Evolutionary conservation across 2,888 invertebrate species (phyloP), one percentile per base, ranked within the genome.

Genomic region (Calliopum simillimum): DNA sequence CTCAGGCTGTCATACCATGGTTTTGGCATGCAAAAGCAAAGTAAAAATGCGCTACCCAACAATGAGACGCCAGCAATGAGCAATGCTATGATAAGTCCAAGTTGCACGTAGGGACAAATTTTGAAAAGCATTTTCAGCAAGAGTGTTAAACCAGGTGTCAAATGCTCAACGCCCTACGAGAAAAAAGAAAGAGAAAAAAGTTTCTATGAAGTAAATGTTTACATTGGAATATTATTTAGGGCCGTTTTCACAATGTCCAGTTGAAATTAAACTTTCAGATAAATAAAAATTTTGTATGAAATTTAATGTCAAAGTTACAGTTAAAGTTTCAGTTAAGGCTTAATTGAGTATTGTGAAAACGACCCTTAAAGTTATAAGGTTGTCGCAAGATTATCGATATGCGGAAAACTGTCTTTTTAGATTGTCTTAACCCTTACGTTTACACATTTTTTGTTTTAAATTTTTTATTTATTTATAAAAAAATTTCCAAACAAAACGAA

Each of bases 51-150:
- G 19, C 80, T 76, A 19, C 85, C 82, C 4, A 88, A 82, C 12
- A 89, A 81, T 62, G 87, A 81, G 5, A 88, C 61, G 2, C 90
- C 90, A 5, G 85, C 78, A 62, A 87, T 61, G 72, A 88, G 81
- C 46, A 89, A 82, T 0, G 88, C 51, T n/a, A 88, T 84, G 63
- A 88, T 86, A 1, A 87, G 46, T 1, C 87, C 83, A 75, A 88
- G 86, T 77, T 90, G 82, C 2, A 88, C 76, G 0, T 88, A 86
- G 1, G 90, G 90, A 0, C 87, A 88, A 55, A 88, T 84, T 71
- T 88, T 86, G 72, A 89, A 86, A 1, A 89, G 86, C 1, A 89
- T 80, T 21, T 86, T 85, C 0, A 89, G 82, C 1, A 90, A 77
- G 4, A 84, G 76, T 23, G 86, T 77, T 3, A 90, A 79, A 0